Conservation (phyloP, 2,113 vertebrate species). For the Maccullochella peelii region DNA sequence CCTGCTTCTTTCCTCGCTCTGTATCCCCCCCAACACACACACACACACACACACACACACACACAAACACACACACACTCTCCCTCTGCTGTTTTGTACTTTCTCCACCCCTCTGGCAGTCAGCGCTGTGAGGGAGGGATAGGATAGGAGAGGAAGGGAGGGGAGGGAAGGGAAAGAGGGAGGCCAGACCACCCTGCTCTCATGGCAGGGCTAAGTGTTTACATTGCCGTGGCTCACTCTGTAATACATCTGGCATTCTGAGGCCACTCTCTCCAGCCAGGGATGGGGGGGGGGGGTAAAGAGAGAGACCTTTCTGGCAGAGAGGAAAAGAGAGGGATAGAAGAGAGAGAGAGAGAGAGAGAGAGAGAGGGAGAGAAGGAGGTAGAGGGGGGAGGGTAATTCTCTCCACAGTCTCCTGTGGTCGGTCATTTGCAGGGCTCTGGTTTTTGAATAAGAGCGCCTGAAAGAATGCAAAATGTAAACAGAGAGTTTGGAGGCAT, state of each 20-base stretch:
- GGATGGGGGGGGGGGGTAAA: conserved; percentile 60
- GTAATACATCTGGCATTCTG: conserved; percentile 99
- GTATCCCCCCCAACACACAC: conserved; percentile 39
- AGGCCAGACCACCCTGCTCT: conserved; percentile 96
- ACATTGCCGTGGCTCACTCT: conserved; percentile 98
- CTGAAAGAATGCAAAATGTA: conserved; percentile 86
- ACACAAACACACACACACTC: conserved; percentile 39
- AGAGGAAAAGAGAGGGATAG: conserved; percentile 58
- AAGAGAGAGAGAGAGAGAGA: conserved; percentile 12
- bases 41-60: conserved; percentile 28
- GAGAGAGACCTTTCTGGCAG: conserved; percentile 71
- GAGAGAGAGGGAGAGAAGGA: conserved; percentile 19
- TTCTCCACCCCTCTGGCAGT: conserved; percentile 82
- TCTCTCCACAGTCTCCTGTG: conserved; percentile 79
- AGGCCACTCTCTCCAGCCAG: conserved; percentile 91
- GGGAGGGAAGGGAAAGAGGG: conserved; percentile 66
- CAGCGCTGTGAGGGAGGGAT: conserved; percentile 75
- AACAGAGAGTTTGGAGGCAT: conserved; percentile 83
- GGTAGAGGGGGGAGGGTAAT: conserved; percentile 57
- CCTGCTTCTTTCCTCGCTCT: conserved; percentile 66
- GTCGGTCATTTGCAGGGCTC: conserved; percentile 83
- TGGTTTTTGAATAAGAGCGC: conserved; percentile 87
- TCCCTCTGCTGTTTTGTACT: conserved; percentile 76
- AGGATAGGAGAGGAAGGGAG: conserved; percentile 70
- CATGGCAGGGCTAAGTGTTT: conserved; percentile 96